phyloP scores from a whole-genome alignment of 2,888 invertebrate genomes.

The Trachelus iudaicus region DNA sequence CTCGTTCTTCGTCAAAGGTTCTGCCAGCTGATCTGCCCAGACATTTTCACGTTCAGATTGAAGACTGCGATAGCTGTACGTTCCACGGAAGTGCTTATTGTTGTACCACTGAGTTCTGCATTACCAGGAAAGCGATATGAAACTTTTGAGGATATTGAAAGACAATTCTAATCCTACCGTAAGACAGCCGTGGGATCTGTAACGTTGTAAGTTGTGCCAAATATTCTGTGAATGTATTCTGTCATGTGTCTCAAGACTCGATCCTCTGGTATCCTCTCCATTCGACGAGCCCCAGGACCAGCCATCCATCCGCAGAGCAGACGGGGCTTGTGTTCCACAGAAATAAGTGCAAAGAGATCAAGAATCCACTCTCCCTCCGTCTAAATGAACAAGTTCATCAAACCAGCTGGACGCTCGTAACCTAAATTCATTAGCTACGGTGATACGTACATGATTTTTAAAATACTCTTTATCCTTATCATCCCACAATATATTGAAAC shows the following conservation, averaged over 20 bases:
- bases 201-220: slow-evolving; percentile 67
- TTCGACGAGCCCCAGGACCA: slow-evolving; percentile 70
- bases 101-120: slow-evolving; percentile 78
- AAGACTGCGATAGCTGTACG: slow-evolving; percentile 75
- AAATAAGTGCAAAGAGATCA: slow-evolving; percentile 72
- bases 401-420: not conserved
- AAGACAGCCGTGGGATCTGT: slow-evolving; percentile 65
- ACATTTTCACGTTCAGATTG: slow-evolving; percentile 67
- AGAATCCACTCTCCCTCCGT: slow-evolving; percentile 71
- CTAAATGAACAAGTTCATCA: slow-evolving; percentile 18
- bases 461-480: slow-evolving; percentile 63
- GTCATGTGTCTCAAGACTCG: slow-evolving; percentile 67
- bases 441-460: slow-evolving; percentile 35
- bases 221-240: slow-evolving; percentile 67
- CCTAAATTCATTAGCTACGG: not conserved
- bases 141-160: too few species aligned
- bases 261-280: slow-evolving; percentile 71
- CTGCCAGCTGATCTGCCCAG: slow-evolving; percentile 69
- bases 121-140: slow-evolving; percentile 21
- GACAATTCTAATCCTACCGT: too few species aligned
- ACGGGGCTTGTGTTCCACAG: slow-evolving; percentile 71
- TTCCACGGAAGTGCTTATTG: slow-evolving; percentile 77
- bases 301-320: slow-evolving; percentile 75
- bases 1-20: slow-evolving; percentile 64
- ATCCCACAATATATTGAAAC: slow-evolving; percentile 72